These are phyloP conservation scores for Acleris emargana DNA, from an alignment of 2,888 invertebrate genomes.

Conservation along the genomic window DNA sequence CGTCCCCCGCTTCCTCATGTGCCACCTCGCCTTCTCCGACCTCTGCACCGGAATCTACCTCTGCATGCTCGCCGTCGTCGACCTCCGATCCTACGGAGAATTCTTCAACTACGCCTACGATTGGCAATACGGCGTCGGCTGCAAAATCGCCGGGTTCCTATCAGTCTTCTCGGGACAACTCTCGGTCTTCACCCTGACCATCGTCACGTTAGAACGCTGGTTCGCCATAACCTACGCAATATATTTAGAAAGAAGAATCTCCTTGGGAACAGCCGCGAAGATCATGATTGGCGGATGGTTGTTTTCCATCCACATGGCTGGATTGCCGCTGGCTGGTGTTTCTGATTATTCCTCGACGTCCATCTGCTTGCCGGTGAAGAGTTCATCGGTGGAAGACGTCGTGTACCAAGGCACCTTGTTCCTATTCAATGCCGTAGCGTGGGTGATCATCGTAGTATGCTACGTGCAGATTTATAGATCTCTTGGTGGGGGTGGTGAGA, in stretches of 20 bases:
- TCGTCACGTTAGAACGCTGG: conserved; percentile 94
- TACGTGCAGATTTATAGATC: conserved; percentile 94
- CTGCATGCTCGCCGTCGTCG: conserved; percentile 92
- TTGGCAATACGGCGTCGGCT: conserved; percentile 93
- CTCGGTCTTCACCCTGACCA: conserved; percentile 93
- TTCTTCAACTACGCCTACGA: conserved; percentile 96
- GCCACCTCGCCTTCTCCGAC: conserved; percentile 94
- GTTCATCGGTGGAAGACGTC: conserved; percentile 86
- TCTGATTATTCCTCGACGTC: conserved; percentile 94
- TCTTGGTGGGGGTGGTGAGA: conserved; percentile 87
- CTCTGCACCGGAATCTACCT: conserved; percentile 94
- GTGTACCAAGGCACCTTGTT: conserved; percentile 90
- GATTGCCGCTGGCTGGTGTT: conserved; percentile 91
- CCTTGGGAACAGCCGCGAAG: conserved; percentile 87
- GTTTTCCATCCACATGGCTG: conserved; percentile 90
- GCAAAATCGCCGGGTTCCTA: conserved; percentile 93
- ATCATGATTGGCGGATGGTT: conserved; percentile 92
- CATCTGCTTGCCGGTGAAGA: conserved; percentile 95
- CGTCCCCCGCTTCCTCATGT: conserved; percentile 77
- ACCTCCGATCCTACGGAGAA: conserved; percentile 91
- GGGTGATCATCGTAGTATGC: conserved; percentile 92
- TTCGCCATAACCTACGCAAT: conserved; percentile 93
- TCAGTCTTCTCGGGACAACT: conserved; percentile 94
- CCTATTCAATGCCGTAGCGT: conserved; percentile 90
- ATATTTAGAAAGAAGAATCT: conserved; percentile 91